Evolutionary conservation across 2,888 invertebrate genomes (phyloP).

Genomic region (Coleophora flavipennella): DNA sequence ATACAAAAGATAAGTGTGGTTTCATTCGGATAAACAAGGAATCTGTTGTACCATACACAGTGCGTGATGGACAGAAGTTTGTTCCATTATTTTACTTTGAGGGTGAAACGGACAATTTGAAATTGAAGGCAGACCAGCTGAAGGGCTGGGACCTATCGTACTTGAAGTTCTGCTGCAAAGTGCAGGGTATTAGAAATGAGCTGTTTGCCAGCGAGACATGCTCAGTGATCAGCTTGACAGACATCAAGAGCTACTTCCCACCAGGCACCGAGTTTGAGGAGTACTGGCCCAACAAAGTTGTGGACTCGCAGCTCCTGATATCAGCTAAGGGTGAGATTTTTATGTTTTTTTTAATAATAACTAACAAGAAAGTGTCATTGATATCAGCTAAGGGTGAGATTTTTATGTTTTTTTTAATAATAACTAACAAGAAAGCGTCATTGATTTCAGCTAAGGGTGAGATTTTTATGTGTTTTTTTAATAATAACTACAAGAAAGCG

Average conservation of each 20-base stretch:
- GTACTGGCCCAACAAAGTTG: constrained; percentile 93
- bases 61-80: constrained; percentile 86
- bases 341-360: neutral
- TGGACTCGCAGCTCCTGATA: constrained; percentile 84
- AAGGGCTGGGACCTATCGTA: constrained; percentile 95
- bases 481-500: too few species aligned
- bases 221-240: constrained; percentile 90
- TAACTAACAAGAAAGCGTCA: too few species aligned
- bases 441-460: constrained; percentile 79
- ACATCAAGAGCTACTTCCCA: constrained; percentile 92
- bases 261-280: constrained; percentile 92
- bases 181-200: constrained; percentile 93
- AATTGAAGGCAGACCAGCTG: constrained; percentile 87
- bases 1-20: constrained; percentile 87
- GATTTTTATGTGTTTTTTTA: constrained; percentile 10
- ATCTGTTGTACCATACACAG: constrained; percentile 93
- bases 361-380: too few species aligned
- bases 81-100: constrained; percentile 92
- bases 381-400: constrained; percentile 77
- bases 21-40: constrained; percentile 94
- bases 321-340: constrained; percentile 73
- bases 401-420: neutral
- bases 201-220: constrained; percentile 92
- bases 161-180: constrained; percentile 94
- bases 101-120: constrained; percentile 93